Base-by-base conservation (phyloP, 2,888 invertebrate genomes). In the Labia minor region DNA sequence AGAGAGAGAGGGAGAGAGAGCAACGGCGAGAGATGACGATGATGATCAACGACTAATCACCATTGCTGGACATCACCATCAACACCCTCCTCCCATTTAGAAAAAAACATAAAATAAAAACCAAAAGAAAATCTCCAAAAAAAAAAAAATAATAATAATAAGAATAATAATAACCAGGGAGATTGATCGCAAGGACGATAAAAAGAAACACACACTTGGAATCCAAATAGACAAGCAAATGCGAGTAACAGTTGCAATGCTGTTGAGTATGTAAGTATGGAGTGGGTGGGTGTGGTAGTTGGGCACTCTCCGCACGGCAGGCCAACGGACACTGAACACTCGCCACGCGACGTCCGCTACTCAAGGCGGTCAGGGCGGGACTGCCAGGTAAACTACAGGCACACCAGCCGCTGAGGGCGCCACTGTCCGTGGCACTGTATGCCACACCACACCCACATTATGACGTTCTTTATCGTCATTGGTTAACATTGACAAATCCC, bases 261-360 rank as follows among this genome's bases (percentile, higher is more conserved):
- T 26, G 33, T 64, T 64, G 33, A 67, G 64, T 62, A 61, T 63
- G 26, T 65, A 63, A 65, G 65, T 65, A 16, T 65, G 67, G 49
- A 49, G 67, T 63, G 65, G 67, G 49, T 67, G 67, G 61, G 61
- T 37, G 19, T 66, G 62, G 66, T 63, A 37, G 37, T 63, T 61
- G 66, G 63, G n/a, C 49, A 49, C 49, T 8, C 49, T 11, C 49
- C 2, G 14, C 49, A 49, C 26, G 26, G 8, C 4, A 26, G 8
- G 26, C 26, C 26, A 26, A 26, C 26, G 49, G 14, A 4, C 49
- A 49, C 49, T 49, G 49, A 49, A 14, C 16, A n/a, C 49, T n/a
- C 49, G 2, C 4, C 16, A 14, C 14, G n/a, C 16, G 8, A 49
- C n/a, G 16, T 49, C 49, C 49, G n/a, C 49, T n/a, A 49, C 49